A percentile compares a stretch with the other conserved stretches of the same genome.
Evolutionary conservation across 2,888 invertebrate species (phyloP).

Genomic region (Rotaria sp.): DNA sequence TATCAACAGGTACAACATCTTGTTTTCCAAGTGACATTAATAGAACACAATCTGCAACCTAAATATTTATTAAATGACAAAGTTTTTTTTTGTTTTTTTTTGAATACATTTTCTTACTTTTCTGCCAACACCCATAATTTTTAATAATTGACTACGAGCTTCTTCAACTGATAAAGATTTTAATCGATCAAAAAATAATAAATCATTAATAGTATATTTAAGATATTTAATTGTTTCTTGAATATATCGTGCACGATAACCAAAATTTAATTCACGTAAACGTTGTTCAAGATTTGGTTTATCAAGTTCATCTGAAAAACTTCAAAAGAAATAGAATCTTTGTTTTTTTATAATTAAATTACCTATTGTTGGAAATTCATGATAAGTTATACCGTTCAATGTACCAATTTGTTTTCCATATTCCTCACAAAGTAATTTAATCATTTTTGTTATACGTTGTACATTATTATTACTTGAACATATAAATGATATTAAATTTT

Average conservation of each 20-base stretch:
- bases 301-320: conserved; percentile 46
- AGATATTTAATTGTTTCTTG: conserved; percentile 57
- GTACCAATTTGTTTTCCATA: conserved; percentile 69
- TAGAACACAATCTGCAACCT: conserved; percentile 94
- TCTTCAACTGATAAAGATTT: conserved; percentile 60
- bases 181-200: conserved; percentile 63
- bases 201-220: conserved; percentile 63
- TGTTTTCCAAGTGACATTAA: conserved; percentile 86
- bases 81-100: neutral
- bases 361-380: conserved; percentile 73
- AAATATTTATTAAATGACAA: conserved; percentile 35
- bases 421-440: conserved; percentile 73
- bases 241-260: conserved; percentile 65
- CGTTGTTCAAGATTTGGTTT: conserved; percentile 64
- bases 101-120: conserved; percentile 63
- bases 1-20: conserved; percentile 84
- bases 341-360: conserved; percentile 43
- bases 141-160: conserved; percentile 68
- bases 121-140: conserved; percentile 79
- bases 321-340: neutral
- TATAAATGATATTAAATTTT: conserved; percentile 88
- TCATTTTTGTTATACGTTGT: conserved; percentile 76
- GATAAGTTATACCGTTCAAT: conserved; percentile 64
- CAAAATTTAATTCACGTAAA: conserved; percentile 62
- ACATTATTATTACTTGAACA: conserved; percentile 97